These are phyloP conservation scores for Lindbergichthys nudifrons DNA, from an alignment of 2,797 vertebrate genomes.

Conservation along the genomic window DNA sequence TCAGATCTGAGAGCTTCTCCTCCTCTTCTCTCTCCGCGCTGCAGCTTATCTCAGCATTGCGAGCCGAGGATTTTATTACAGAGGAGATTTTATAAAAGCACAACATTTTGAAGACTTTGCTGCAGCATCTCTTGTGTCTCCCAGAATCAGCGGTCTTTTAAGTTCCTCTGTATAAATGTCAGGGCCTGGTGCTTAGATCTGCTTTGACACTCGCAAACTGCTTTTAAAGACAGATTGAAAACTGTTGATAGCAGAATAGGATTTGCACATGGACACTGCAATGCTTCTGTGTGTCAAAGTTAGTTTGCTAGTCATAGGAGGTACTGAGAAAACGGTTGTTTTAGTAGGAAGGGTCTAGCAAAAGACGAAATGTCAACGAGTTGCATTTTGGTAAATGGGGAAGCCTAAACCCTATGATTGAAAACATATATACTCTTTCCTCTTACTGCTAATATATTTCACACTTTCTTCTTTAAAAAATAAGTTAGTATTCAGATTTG, in stretches of 20 bases:
- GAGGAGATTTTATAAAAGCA: constrained; percentile 68
- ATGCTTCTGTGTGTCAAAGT: constrained; percentile 16
- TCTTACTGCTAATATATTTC: background rate
- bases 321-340: constrained; percentile 14
- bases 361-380: background rate
- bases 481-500: background rate
- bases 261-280: constrained; percentile 12
- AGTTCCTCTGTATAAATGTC: constrained; percentile 39
- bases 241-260: background rate
- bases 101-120: constrained; percentile 71
- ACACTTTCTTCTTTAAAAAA: background rate
- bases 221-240: constrained; percentile 32
- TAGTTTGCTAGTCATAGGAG: constrained; percentile 1
- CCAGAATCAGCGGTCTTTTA: constrained; percentile 59
- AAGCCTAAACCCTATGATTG: background rate
- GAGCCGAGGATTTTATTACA: constrained; percentile 52
- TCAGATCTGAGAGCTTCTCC: constrained; percentile 53
- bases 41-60: constrained; percentile 66
- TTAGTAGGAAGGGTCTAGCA: background rate
- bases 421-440: too few species aligned
- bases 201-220: constrained; percentile 36
- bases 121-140: constrained; percentile 37
- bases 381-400: constrained; percentile 6
- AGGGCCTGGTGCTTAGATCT: constrained; percentile 35
- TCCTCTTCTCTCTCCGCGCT: constrained; percentile 43